Conservation (phyloP, 1,140 invertebrate genomes). For the Cyclina sinensis region DNA sequence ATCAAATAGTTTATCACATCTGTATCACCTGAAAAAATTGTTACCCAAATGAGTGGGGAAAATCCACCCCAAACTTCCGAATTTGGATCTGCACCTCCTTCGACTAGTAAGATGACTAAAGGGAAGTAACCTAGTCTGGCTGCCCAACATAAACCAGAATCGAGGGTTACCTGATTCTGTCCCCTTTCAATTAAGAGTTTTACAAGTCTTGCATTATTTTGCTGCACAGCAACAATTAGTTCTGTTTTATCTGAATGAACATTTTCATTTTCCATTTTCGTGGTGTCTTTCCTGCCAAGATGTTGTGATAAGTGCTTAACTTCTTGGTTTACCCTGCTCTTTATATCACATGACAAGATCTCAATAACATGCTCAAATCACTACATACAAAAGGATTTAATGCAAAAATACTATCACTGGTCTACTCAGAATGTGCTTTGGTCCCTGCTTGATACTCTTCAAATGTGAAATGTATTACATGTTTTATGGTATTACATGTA, state of each 20-base stretch:
- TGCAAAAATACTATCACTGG: no score
- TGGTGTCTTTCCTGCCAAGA: background rate
- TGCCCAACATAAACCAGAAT: constrained; percentile 75
- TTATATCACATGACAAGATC: no score
- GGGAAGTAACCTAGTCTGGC: constrained; percentile 71
- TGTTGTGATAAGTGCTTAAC: background rate
- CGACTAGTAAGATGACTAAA: constrained; percentile 56
- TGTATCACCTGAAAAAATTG: constrained; percentile 70
- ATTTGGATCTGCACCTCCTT: constrained; percentile 69
- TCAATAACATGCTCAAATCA: no score
- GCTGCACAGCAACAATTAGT: constrained; percentile 67
- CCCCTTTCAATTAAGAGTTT: constrained; percentile 46
- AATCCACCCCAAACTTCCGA: constrained; percentile 74
- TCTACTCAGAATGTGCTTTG: no score
- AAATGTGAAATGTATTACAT: no score
- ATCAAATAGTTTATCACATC: constrained; percentile 68
- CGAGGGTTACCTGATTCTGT: constrained; percentile 66
- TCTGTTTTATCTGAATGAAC: background rate
- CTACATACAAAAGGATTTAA: no score
- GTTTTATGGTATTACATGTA: no score
- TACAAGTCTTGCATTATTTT: constrained; percentile 40
- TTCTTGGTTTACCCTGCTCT: background rate
- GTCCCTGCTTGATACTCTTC: no score
- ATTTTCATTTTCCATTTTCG: constrained; percentile 18
- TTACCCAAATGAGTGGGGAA: constrained; percentile 72